A percentile compares a stretch with the other conserved stretches of the same genome.
Evolutionary conservation across 2,888 invertebrate species (phyloP).

Genomic region (Aphelenchoides bicaudatus): DNA sequence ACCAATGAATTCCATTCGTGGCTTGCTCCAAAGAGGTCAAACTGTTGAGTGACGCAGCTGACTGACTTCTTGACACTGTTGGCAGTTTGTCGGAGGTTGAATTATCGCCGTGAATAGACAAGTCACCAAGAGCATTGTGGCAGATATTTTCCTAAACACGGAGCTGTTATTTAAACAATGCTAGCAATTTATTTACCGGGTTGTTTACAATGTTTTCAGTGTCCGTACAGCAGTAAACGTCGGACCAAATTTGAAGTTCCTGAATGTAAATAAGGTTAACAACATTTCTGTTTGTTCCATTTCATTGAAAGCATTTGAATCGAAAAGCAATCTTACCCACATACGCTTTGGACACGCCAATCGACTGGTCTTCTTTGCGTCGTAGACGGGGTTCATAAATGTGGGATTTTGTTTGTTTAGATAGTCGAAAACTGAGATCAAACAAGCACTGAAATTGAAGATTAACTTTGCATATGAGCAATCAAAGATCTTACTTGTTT

Average conservation of each 20-base stretch:
- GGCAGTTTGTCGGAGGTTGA: conserved; percentile 21
- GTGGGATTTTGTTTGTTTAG: conserved; percentile 35
- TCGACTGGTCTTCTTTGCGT: conserved; percentile 15
- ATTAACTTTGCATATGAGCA: neutral
- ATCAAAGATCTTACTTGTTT: neutral
- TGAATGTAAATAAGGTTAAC: too few species aligned
- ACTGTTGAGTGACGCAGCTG: conserved; percentile 38
- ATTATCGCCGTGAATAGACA: neutral
- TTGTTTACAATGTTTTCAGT: conserved; percentile 33
- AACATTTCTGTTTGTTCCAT: too few species aligned
- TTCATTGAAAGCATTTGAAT: too few species aligned
- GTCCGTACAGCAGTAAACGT: conserved; percentile 38
- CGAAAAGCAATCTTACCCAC: too few species aligned
- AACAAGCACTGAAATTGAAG: neutral
- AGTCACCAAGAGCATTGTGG: neutral
- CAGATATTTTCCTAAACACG: neutral
- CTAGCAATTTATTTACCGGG: conserved; percentile 21
- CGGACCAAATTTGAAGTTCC: conserved; percentile 35
- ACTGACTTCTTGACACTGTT: conserved; percentile 34
- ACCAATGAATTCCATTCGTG: conserved; percentile 19
- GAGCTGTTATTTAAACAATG: neutral
- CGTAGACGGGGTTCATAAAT: conserved; percentile 34
- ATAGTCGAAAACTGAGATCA: conserved; percentile 35
- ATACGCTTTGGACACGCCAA: conserved; percentile 29
- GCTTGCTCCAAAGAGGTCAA: conserved; percentile 33